Evolutionary conservation across 2,797 vertebrate genomes (phyloP).

Genomic region (Microchirus variegatus): DNA sequence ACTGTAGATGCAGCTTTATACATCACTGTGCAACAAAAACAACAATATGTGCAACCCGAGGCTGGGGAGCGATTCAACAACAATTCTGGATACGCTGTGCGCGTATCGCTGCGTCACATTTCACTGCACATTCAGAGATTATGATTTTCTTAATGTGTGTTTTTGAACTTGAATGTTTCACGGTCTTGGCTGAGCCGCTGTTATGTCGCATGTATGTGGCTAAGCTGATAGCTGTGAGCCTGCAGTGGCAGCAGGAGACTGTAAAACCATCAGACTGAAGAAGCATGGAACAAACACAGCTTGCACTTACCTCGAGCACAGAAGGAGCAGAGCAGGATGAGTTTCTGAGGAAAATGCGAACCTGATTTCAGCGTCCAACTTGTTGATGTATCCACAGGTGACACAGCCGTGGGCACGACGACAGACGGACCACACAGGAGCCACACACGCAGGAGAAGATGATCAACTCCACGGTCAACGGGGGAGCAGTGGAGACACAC

Average conservation of each 20-base stretch:
- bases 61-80: too few relatives aligned
- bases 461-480: constrained; percentile 79
- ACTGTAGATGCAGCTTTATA: too few relatives aligned
- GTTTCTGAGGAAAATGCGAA: constrained; percentile 28
- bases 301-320: neutral
- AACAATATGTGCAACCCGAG: too few relatives aligned
- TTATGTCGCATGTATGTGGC: constrained; percentile 7
- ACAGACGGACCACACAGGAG: constrained; percentile 62
- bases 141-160: neutral
- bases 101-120: neutral
- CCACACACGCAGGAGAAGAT: constrained; percentile 24
- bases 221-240: neutral
- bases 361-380: constrained; percentile 42
- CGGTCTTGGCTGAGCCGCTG: constrained; percentile 24
- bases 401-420: constrained; percentile 56
- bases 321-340: constrained; percentile 9
- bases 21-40: too few relatives aligned
- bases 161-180: constrained; percentile 75
- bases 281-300: constrained; percentile 47
- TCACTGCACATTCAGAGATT: neutral
- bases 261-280: constrained; percentile 53
- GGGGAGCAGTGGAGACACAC: constrained; percentile 50
- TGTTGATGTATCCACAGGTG: constrained; percentile 78
- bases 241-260: constrained; percentile 23
- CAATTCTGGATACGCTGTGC: too few relatives aligned